Conservation (phyloP, 1,140 invertebrate genomes). For the Pomacea maculata region DNA sequence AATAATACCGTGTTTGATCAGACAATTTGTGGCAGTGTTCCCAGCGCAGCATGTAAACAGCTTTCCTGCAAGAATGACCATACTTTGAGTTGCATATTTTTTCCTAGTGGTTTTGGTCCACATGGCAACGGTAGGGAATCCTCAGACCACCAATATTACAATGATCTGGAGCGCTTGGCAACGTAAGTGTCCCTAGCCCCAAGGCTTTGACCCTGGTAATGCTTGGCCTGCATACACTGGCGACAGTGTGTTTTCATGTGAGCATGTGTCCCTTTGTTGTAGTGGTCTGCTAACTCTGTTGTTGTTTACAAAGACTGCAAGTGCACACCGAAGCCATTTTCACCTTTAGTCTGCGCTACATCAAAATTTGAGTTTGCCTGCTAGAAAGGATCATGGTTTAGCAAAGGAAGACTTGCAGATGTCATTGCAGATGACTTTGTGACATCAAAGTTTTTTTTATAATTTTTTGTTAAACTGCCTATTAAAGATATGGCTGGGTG, state of each 20-base stretch:
- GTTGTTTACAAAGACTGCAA: no score
- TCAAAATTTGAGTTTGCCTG: no score
- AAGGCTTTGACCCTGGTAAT: not conserved
- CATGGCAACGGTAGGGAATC: slow-evolving; percentile 8
- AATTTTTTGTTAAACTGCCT: no score
- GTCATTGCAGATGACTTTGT: no score
- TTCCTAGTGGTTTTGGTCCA: slow-evolving; percentile 41
- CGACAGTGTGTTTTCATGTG: not conserved
- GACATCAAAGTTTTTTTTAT: no score
- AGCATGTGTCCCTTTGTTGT: not conserved
- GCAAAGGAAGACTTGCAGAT: no score
- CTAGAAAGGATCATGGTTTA: no score
- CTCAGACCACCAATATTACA: slow-evolving; percentile 54
- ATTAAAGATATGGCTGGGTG: no score
- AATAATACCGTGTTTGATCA: not conserved
- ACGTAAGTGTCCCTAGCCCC: slow-evolving; percentile 42
- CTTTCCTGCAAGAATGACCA: no score
- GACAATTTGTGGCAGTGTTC: not conserved
- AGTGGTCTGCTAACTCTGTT: not conserved
- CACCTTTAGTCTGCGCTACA: no score
- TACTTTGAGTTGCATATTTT: not conserved
- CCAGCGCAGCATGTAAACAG: no score
- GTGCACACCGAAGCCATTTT: no score
- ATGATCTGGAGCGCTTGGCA: slow-evolving; percentile 51
- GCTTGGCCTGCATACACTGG: not conserved